Conservation (phyloP, 2,797 vertebrate genomes). For the Gambusia yucatana region DNA sequence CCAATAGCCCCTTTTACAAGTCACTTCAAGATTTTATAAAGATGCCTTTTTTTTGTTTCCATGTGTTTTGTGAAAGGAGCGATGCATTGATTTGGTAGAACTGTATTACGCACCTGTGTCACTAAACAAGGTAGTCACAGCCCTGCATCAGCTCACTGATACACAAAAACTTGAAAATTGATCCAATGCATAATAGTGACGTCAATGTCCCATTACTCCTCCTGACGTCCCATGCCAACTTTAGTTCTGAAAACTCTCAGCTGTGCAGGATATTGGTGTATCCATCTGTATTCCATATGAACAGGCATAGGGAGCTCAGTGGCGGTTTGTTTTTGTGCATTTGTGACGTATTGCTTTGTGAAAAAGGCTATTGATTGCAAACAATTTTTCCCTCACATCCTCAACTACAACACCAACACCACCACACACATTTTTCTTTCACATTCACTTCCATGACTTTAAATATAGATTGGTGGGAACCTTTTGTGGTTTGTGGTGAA, state of each 20-base stretch:
- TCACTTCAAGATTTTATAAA: background rate
- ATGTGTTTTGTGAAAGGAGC: background rate
- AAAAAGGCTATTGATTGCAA: background rate
- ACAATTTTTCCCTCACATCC: background rate
- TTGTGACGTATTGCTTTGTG: background rate
- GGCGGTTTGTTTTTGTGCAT: background rate
- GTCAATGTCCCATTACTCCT: background rate
- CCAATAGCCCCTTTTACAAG: background rate
- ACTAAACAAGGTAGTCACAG: background rate
- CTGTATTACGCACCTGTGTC: background rate
- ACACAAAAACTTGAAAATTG: background rate
- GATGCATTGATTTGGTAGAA: background rate
- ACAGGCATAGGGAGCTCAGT: background rate
- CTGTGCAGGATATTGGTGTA: background rate
- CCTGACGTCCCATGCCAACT: background rate
- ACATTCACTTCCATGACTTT: background rate
- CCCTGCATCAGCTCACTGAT: background rate
- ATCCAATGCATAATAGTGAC: background rate
- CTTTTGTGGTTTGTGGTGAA: background rate
- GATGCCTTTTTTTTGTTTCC: background rate
- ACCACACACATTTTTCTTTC: background rate
- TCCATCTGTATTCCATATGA: background rate
- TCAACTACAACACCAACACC: background rate
- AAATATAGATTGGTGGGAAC: background rate
- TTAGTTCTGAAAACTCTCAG: background rate